Percentiles rank a stretch among this genome's conserved stretches.
phyloP scores from a whole-genome alignment of 2,797 vertebrate species.

The Varecia variegata region DNA sequence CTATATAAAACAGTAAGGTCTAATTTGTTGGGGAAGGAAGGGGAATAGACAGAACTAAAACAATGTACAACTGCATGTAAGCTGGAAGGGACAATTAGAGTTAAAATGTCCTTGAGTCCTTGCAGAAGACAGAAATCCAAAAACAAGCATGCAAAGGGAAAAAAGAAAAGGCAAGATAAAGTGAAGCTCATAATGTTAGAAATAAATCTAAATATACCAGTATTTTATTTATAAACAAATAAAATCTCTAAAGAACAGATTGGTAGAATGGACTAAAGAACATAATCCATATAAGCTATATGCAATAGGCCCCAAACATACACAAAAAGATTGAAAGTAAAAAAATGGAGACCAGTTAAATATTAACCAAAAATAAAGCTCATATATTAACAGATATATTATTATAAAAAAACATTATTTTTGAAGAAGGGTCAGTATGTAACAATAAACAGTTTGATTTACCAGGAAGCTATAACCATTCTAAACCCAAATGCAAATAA shows the following conservation, averaged over 20 bases:
- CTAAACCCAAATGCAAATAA: background rate
- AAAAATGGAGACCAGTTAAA: background rate
- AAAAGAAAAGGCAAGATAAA: constrained; percentile 34
- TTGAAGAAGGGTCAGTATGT: background rate
- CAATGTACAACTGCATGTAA: background rate
- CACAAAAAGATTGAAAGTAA: too few relatives aligned
- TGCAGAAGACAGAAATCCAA: background rate
- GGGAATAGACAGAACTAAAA: background rate
- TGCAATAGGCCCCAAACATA: too few relatives aligned
- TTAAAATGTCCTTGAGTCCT: background rate
- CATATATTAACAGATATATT: background rate
- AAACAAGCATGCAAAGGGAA: background rate
- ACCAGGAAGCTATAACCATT: background rate
- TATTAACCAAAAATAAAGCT: background rate
- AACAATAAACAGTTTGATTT: background rate
- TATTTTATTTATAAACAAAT: too few relatives aligned
- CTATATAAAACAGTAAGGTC: background rate
- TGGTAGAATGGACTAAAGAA: too few relatives aligned
- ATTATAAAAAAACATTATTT: constrained; percentile 4
- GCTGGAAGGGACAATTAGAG: background rate
- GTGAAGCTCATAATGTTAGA: background rate
- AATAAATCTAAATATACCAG: too few relatives aligned
- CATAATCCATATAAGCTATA: too few relatives aligned
- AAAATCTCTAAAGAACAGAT: too few relatives aligned
- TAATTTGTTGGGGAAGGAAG: background rate